These are phyloP conservation scores for Pycnomerus fuliginosus DNA, from an alignment of 2,888 invertebrate genomes.

Conservation along the genomic window DNA sequence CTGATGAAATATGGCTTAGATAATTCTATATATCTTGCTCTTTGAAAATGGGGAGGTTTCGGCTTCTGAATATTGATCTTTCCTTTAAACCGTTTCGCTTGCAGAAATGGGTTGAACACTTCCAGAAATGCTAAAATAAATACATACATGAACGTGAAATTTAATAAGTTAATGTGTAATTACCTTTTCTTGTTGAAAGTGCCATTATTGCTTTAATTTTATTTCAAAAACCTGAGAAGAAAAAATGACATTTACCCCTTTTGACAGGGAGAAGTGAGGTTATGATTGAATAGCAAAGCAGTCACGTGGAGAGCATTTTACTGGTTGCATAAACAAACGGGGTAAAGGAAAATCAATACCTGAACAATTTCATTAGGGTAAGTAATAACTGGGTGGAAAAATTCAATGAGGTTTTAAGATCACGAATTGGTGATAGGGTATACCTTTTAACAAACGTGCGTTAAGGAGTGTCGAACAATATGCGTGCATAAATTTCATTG, in stretches of 20 bases:
- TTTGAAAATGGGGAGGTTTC: slow-evolving; percentile 67
- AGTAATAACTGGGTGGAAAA: too few species aligned
- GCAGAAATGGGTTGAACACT: slow-evolving; percentile 13
- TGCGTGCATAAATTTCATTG: too few species aligned
- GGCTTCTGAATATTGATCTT: slow-evolving; percentile 80
- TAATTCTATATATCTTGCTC: slow-evolving; percentile 65
- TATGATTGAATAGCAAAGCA: not conserved
- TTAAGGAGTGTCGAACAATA: too few species aligned
- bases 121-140: not conserved
- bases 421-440: too few species aligned
- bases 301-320: slow-evolving; percentile 2
- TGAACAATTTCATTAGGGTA: too few species aligned
- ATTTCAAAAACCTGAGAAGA: not conserved
- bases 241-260: slow-evolving; percentile 2
- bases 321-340: slow-evolving; percentile 15
- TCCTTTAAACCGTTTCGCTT: slow-evolving; percentile 67
- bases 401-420: too few species aligned
- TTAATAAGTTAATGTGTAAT: slow-evolving; percentile 1
- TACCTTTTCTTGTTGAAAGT: slow-evolving; percentile 28
- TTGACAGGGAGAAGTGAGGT: not conserved
- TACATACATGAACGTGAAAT: slow-evolving; percentile 1
- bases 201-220: slow-evolving; percentile 24
- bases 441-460: too few species aligned
- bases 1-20: slow-evolving; percentile 62
- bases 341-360: slow-evolving; percentile 15